Evolutionary conservation across 2,888 invertebrate genomes (phyloP).

Genomic region (Mantis religiosa): DNA sequence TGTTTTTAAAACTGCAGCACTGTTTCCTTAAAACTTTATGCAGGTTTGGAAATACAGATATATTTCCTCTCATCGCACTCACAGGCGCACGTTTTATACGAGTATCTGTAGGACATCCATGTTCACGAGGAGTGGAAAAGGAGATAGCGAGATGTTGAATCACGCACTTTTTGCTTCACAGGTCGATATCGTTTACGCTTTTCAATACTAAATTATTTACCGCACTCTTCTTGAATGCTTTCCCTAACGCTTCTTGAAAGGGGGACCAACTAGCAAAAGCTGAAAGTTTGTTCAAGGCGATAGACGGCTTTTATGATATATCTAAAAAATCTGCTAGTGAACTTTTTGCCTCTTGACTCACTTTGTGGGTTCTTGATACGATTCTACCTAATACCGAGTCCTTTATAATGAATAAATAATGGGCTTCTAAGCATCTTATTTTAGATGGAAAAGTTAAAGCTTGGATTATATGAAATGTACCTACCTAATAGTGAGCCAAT

Average conservation of each 20-base stretch:
- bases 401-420: neutral
- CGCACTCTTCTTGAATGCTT: neutral
- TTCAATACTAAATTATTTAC: neutral
- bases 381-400: neutral
- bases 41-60: no score
- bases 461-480: no score
- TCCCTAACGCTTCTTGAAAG: neutral
- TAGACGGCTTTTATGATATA: neutral
- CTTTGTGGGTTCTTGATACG: neutral
- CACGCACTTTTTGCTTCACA: neutral
- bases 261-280: neutral
- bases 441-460: no score
- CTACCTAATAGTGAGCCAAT: no score
- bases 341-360: neutral
- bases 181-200: neutral
- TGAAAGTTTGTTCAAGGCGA: neutral
- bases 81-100: no score
- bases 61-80: no score
- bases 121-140: no score
- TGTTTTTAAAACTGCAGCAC: no score
- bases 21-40: no score
- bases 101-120: no score
- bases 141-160: neutral
- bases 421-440: neutral
- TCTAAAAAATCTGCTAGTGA: neutral